Evolutionary conservation across 1,140 invertebrate species (phyloP).

Genomic region (Doryteuthis pealeii): DNA sequence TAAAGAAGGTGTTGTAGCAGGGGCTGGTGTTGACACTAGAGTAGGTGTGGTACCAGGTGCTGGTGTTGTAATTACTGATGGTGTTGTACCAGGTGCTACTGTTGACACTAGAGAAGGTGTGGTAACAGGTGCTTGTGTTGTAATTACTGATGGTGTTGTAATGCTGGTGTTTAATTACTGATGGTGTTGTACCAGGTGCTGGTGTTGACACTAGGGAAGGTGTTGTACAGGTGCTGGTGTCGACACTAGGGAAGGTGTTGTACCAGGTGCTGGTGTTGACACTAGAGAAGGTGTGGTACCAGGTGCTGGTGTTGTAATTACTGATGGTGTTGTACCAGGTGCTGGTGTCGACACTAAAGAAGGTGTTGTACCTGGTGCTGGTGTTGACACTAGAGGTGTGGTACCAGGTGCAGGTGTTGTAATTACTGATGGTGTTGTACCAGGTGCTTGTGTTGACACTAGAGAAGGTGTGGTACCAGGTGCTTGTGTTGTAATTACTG

Average conservation of each 20-base stretch:
- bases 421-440: neutral
- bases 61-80: no score
- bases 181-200: constrained; percentile 8
- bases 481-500: constrained; percentile 3
- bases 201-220: neutral
- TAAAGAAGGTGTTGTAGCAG: no score
- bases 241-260: neutral
- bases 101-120: no score
- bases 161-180: neutral
- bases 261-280: neutral
- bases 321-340: neutral
- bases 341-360: neutral
- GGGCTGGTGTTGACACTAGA: no score
- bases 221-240: neutral
- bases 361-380: neutral
- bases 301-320: neutral
- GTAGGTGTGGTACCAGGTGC: no score
- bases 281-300: neutral
- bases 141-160: no score
- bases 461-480: neutral
- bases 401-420: neutral
- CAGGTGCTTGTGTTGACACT: neutral
- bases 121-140: no score
- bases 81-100: no score
- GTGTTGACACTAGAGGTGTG: no score